Conservation (phyloP, 2,113 vertebrate genomes). For the Reinhardtius hippoglossoides region DNA sequence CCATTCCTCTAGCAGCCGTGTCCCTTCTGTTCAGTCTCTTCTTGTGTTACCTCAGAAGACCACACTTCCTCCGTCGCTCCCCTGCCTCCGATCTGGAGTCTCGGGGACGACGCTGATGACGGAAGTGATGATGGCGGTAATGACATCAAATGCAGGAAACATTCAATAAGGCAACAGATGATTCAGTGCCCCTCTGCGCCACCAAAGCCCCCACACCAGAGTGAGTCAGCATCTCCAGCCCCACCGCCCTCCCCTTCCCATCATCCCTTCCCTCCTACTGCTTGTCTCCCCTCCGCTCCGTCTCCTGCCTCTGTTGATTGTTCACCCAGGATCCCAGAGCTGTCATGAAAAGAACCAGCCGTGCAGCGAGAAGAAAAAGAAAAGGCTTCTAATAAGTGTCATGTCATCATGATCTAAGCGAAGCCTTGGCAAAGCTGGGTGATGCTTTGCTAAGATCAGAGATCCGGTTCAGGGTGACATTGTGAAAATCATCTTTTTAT, state of each 20-base stretch:
- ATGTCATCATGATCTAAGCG: slow-evolving; percentile 4
- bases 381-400: neutral
- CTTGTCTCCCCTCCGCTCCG: neutral
- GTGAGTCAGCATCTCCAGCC: slow-evolving; percentile 68
- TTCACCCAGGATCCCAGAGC: slow-evolving; percentile 15
- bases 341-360: slow-evolving; percentile 22
- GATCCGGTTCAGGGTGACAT: neutral
- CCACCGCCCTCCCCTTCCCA: neutral
- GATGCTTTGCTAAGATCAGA: neutral
- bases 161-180: slow-evolving; percentile 72
- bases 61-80: slow-evolving; percentile 11
- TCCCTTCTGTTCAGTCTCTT: slow-evolving; percentile 10
- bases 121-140: slow-evolving; percentile 67
- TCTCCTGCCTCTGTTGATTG: neutral
- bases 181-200: slow-evolving; percentile 65
- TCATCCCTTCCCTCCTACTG: slow-evolving; percentile 2
- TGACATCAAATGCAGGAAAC: slow-evolving; percentile 74
- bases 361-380: neutral
- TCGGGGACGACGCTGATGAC: slow-evolving; percentile 48
- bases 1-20: neutral
- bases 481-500: neutral
- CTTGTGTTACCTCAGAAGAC: neutral
- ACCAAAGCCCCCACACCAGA: slow-evolving; percentile 49
- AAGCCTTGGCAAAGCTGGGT: neutral
- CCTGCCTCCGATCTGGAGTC: slow-evolving; percentile 29